Base-by-base conservation (phyloP, 23 tunicate genomes). In the Phallusia fumigata region DNA sequence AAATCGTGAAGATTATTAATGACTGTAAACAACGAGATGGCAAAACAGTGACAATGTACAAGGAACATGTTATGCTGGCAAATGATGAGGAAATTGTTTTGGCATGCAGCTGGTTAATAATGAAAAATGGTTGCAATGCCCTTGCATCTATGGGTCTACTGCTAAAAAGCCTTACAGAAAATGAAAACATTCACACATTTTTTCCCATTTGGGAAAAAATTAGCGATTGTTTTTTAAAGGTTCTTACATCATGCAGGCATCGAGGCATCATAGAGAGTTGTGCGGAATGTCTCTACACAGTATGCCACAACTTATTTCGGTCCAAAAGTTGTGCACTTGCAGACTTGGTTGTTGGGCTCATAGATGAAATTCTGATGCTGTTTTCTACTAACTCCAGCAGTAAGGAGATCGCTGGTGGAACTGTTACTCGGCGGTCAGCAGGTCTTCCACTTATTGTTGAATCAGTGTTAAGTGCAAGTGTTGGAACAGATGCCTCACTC, bases 241-340 rank as follows among this genome's bases (percentile, higher is more conserved):
- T 88, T 31, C 40, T 93, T 49, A 64, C 87, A 10, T 64, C 74
- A 35, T 93, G 98, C 65, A 83, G 98, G 5, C 98, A 93, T 72
- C 74, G 90, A 36, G 98, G 98, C 18, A 93, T 93, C 15, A 77
- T 93, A 31, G 98, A 93, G 79, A 82, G 93, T 22, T 85, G 90
- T 44, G 85, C 58, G 33, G 79, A 76, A 30, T 81, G 93, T 0
- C 78, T 93, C 69, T 31, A 75, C 13, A 30, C 35, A 21, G 26
- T 34, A 21, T 79, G 86, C 32, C 40, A 40, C 16, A 11, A 32
- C 73, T 44, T 93, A 74, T 77, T 64, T 69, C 22, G 32, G 13
- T 87, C 83, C 19, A 65, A 33, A 36, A 18, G 6, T 53, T 0
- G 47, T 16, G 19, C 52, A 26, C 69, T 53, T 52, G 32, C 18